A percentile compares a stretch with the other conserved stretches of the same genome.
phyloP scores from a whole-genome alignment of 2,113 vertebrate species.

The Silurus glanis region DNA sequence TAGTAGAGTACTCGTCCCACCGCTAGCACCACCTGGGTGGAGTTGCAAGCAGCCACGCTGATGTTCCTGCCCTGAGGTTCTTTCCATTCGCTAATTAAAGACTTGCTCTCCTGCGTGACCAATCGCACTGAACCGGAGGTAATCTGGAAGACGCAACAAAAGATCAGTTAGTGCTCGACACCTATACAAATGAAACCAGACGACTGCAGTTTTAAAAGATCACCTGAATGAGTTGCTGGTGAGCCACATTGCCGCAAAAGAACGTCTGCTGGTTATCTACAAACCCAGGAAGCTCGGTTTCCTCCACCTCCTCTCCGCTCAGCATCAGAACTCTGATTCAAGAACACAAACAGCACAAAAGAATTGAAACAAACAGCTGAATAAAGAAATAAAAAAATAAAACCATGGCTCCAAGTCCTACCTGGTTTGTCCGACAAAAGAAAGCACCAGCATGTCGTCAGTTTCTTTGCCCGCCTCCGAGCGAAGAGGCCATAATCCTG shows the following conservation, averaged over 20 bases:
- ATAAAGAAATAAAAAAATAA: neutral
- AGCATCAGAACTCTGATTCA: conserved; percentile 90
- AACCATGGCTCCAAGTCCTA: conserved; percentile 55
- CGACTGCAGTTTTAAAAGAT: neutral
- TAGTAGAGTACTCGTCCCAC: conserved; percentile 94
- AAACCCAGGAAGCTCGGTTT: conserved; percentile 93
- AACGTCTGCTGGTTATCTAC: conserved; percentile 98
- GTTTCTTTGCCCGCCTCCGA: conserved; percentile 88
- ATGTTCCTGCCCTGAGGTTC: conserved; percentile 96
- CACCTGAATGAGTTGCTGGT: conserved; percentile 96
- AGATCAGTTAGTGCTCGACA: neutral
- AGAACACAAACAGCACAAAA: neutral
- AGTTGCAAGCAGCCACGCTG: conserved; percentile 96
- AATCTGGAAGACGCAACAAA: conserved; percentile 73
- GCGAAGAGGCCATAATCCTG: conserved; percentile 93
- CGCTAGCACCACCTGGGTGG: conserved; percentile 92
- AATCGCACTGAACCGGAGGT: conserved; percentile 92
- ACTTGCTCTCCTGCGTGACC: conserved; percentile 92
- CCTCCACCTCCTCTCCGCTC: conserved; percentile 95
- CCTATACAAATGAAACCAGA: neutral
- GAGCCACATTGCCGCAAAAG: conserved; percentile 94
- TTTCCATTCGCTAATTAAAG: conserved; percentile 94
- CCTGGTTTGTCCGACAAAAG: conserved; percentile 97
- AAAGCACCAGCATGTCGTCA: conserved; percentile 93
- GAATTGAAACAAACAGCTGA: neutral